phyloP scores from a whole-genome alignment of 2,888 invertebrate species.

The Lingula anatina region DNA sequence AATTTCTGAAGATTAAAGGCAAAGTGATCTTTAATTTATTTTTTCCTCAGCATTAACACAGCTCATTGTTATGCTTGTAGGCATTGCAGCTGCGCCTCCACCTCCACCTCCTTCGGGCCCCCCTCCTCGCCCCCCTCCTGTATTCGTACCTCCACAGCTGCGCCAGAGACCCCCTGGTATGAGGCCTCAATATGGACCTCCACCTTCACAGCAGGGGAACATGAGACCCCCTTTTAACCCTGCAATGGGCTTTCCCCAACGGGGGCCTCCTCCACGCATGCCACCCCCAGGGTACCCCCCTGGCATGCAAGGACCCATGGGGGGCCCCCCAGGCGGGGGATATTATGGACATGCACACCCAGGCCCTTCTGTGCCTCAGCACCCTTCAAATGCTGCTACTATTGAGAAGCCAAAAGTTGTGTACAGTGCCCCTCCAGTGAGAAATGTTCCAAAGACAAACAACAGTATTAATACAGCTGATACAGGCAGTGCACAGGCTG shows the following conservation, averaged over 20 bases:
- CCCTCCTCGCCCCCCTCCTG: constrained; percentile 15
- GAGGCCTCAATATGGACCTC: neutral
- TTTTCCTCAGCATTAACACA: no score
- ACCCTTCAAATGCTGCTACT: constrained; percentile 6
- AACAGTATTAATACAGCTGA: constrained; percentile 1
- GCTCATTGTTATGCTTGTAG: no score
- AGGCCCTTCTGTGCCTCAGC: neutral
- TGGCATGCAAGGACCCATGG: constrained; percentile 1
- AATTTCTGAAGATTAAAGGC: no score
- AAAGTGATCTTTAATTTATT: no score
- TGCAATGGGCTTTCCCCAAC: constrained; percentile 27
- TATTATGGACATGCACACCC: neutral
- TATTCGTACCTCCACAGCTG: constrained; percentile 36
- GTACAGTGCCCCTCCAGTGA: constrained; percentile 41
- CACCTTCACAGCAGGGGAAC: neutral
- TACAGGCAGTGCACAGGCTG: neutral
- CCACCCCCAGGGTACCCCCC: constrained; percentile 1
- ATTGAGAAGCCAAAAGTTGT: constrained; percentile 35
- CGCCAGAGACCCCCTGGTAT: constrained; percentile 55
- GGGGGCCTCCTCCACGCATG: constrained; percentile 4
- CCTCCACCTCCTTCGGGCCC: constrained; percentile 17
- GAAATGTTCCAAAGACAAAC: constrained; percentile 22
- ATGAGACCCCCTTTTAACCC: constrained; percentile 52
- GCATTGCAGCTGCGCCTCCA: constrained; percentile 1
- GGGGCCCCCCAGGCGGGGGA: constrained; percentile 2